A percentile compares a stretch with the other conserved stretches of the same genome.
Conservation (phyloP, 2,113 vertebrate species). For the Pseudopipra pipra region DNA sequence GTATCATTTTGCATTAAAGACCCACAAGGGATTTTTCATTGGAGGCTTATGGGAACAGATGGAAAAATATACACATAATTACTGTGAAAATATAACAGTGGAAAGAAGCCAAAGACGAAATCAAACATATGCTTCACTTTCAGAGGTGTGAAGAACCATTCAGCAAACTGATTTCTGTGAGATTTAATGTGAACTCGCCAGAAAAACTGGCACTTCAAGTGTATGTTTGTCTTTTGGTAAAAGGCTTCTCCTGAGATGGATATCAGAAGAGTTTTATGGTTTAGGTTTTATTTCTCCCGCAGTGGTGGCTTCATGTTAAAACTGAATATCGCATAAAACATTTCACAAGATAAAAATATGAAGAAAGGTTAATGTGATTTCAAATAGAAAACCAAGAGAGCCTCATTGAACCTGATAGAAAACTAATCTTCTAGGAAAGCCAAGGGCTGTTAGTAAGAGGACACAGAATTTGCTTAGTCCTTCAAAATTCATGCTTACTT, state of each 20-base stretch:
- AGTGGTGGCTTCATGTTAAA: background rate
- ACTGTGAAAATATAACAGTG: background rate
- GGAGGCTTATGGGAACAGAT: background rate
- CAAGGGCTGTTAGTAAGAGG: background rate
- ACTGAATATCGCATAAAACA: background rate
- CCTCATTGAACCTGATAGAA: background rate
- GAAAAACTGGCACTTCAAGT: background rate
- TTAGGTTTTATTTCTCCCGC: background rate
- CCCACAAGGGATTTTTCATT: background rate
- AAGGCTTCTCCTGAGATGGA: background rate
- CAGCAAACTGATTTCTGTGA: background rate
- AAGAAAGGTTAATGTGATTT: background rate
- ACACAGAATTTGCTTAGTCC: background rate
- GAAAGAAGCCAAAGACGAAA: background rate
- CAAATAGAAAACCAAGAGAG: background rate
- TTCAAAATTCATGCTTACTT: background rate
- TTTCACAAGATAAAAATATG: background rate
- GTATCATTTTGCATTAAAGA: background rate
- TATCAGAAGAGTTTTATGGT: background rate
- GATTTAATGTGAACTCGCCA: background rate
- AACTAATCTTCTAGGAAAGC: background rate
- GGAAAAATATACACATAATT: background rate
- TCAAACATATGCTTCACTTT: background rate
- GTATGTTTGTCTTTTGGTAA: background rate
- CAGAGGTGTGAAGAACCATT: background rate